Evolutionary conservation across 2,888 invertebrate genomes (phyloP), one percentile per base, ranked within the genome.

Genomic region (Dorcus parallelipipedus): DNA sequence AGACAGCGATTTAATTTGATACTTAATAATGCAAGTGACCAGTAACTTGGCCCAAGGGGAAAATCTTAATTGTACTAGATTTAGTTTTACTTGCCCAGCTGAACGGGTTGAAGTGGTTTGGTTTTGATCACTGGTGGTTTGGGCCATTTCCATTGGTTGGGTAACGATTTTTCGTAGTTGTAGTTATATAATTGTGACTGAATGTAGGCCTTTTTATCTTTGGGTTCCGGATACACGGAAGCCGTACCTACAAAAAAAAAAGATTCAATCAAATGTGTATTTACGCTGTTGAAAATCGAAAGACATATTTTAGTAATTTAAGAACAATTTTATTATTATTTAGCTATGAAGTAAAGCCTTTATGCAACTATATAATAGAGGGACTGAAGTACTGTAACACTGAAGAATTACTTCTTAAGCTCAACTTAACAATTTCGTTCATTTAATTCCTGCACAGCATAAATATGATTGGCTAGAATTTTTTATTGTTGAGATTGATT

Each of bases 161-260:
- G 91, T 82, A 93, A 83, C 54, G 91, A 86, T 64, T 85, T 83
- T 75, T 90, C 88, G 75, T 94, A 95, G 73, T 90, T 84, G 70
- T 84, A 87, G 74, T 87, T 87, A 78, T 92, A 94, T 80, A 90
- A 84, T 74, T 90, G 89, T 56, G 84, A 84, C 69, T 85, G 81
- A 39, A 94, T 83, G 77, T 89, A 90, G 63, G 84, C 80, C 54
- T 83, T 79, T 71, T 91, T 85, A 71, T 94, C 87, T 66, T 85
- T 84, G 42, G 94, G 94, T 76, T 93, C 89, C 0, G 94, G 94
- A 76, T 94, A 94, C 3, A 90, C 86, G 3, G 93, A 91, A 3
- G 94, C 93, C 65, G 90, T 82, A 78, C 88, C 90, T 90, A 73
- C 14, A n/a, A n/a, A n/a, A 14, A 14, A 75, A 74, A 58, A 66